Percentiles rank a stretch among this genome's conserved stretches.
Conservation (phyloP, 2,113 vertebrate species). For the Thinocorus orbignyianus region DNA sequence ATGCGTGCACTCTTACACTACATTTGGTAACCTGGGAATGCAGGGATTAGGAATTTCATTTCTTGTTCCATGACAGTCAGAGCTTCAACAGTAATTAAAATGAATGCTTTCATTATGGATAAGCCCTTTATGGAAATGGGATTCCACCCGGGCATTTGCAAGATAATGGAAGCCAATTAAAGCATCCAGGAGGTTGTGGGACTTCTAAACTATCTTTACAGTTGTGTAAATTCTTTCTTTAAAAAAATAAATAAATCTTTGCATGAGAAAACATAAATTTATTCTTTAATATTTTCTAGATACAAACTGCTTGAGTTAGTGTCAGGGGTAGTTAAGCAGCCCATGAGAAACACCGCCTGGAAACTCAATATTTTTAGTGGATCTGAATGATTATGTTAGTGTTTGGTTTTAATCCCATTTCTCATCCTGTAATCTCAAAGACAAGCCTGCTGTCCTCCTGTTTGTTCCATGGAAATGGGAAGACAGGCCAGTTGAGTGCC, state of each 20-base stretch:
- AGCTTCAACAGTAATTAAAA: conserved; percentile 3
- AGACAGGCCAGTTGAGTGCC: not conserved
- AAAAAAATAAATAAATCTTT: too few species aligned
- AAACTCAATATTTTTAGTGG: not conserved
- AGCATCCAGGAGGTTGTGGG: not conserved
- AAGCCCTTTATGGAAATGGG: not conserved
- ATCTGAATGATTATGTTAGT: not conserved
- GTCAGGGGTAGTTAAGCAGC: not conserved
- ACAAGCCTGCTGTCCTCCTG: not conserved
- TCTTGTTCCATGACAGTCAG: not conserved
- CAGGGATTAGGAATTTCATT: not conserved
- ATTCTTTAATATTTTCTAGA: not conserved
- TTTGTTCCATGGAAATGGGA: conserved; percentile 2
- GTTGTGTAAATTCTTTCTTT: not conserved
- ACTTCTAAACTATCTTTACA: not conserved
- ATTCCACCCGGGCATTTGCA: not conserved
- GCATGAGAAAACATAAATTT: not conserved
- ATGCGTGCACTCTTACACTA: fast-evolving
- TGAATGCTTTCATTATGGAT: not conserved
- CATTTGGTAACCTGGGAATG: not conserved
- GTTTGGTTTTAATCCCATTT: not conserved
- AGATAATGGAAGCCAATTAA: not conserved
- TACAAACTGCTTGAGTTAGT: not conserved
- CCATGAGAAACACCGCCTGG: not conserved
- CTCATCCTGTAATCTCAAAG: not conserved